Evolutionary conservation across 2,797 vertebrate genomes (phyloP), one percentile per base, ranked within the genome.

Genomic region (Pipistrellus pipistrellus): DNA sequence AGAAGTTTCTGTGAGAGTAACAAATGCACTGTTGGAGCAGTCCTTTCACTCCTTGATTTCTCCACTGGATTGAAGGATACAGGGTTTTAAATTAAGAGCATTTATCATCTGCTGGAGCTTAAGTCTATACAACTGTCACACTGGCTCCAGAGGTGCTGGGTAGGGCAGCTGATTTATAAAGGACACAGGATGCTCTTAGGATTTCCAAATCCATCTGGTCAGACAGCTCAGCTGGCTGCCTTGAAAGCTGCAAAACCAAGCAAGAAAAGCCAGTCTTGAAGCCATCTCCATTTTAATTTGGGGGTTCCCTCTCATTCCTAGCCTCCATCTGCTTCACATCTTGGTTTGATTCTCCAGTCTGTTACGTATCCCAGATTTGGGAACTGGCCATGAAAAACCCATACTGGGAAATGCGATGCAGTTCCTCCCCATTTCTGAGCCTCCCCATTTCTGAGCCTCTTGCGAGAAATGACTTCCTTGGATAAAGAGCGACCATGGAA

Each of bases 391-490:
- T 88, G 86, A 59, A 71, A 84, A 83, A 44, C 44, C 53, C 8
- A 7, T 55, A 23, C 35, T 87, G 75, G 66, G 84, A 85, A 91
- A 75, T 35, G 21, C 5, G 0, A 30, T 30, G 17, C 25, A 48
- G 76, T 38, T 53, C 75, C 17, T 80, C 53, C 44, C 82, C 20
- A 11, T 69, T 84, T 76, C 25, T 32, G 71, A 95, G 59, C 94
- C 17, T 80, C 53, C 44, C 82, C 20, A 11, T 69, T 84, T 76
- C 25, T 32, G 71, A 95, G 59, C 94, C 17, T 76, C 64, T 57
- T 46, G 38, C 96, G 84, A 93, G 80, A 94, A 93, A 75, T 96
- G 68, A 94, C 86, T 95, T 94, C 93, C 73, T 64, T 95, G 89
- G 89, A 46, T 84, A 77, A 9, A 85, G 72, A 68, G 81, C 1